phyloP scores from a whole-genome alignment of 2,113 vertebrate species.

The Phodopus roborovskii region DNA sequence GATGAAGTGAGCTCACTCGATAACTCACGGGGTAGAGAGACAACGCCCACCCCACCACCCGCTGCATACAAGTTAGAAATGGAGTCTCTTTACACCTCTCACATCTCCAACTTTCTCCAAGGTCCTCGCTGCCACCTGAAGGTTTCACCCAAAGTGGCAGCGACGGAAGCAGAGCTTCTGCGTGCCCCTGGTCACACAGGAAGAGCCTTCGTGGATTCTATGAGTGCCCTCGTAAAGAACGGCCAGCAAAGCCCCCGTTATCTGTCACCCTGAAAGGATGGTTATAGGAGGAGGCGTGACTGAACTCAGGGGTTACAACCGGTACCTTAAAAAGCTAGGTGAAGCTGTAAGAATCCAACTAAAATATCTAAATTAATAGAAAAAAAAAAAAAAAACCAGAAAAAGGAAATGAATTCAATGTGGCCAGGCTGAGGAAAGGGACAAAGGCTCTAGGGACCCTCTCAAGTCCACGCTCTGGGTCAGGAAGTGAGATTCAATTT shows the following conservation, averaged over 20 bases:
- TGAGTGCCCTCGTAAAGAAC: too few species aligned
- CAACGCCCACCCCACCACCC: too few species aligned
- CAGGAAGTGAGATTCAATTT: not conserved
- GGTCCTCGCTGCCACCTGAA: not conserved
- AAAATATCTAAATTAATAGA: not conserved
- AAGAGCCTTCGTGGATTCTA: not conserved
- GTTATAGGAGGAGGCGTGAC: not conserved
- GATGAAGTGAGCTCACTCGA: not conserved
- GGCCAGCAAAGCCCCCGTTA: not conserved
- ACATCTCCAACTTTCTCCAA: not conserved
- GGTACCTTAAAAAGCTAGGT: too few species aligned
- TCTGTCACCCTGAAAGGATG: not conserved
- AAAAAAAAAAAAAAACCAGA: not conserved
- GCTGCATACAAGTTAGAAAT: fast-evolving
- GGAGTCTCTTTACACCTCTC: not conserved
- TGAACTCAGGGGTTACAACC: not conserved
- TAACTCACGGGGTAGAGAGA: not conserved
- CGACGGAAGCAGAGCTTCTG: not conserved
- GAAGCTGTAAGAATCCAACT: not conserved
- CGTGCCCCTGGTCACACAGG: not conserved
- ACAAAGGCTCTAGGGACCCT: not conserved
- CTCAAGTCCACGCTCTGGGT: not conserved
- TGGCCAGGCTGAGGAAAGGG: not conserved
- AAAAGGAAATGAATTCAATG: not conserved
- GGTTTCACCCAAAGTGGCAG: not conserved